Conservation (phyloP, 2,113 vertebrate genomes). For the Cryptomyrus ogoouensis region DNA sequence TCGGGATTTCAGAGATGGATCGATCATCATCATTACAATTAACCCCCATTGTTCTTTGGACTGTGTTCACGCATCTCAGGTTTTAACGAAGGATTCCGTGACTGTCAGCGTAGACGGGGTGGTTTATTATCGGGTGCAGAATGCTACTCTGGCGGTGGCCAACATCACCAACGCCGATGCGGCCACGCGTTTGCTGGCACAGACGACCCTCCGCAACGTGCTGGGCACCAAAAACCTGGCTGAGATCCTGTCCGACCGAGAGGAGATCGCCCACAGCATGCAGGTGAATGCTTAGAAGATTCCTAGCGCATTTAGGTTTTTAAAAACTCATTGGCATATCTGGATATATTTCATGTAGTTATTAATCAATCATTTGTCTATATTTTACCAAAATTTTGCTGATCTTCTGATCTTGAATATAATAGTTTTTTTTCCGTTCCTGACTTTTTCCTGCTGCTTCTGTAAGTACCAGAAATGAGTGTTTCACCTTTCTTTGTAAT, state of each 20-base stretch:
- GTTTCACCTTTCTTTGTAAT: not conserved
- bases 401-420: not conserved
- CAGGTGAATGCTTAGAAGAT: not conserved
- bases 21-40: not conserved
- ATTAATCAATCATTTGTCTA: not conserved
- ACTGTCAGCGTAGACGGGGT: constrained; percentile 56
- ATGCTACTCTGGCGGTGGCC: constrained; percentile 38
- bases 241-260: constrained; percentile 47
- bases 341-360: not conserved
- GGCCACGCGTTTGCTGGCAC: constrained; percentile 50
- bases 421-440: not conserved
- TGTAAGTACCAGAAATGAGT: not conserved
- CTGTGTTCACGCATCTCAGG: constrained; percentile 33
- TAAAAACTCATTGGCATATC: not conserved
- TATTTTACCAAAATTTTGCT: not conserved
- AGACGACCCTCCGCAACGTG: constrained; percentile 53
- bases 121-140: constrained; percentile 53
- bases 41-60: not conserved
- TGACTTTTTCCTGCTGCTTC: not conserved
- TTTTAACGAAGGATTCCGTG: constrained; percentile 55
- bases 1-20: not conserved
- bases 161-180: constrained; percentile 23
- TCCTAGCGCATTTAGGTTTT: not conserved
- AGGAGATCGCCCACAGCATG: constrained; percentile 25
- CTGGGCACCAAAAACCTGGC: constrained; percentile 52